phyloP scores from a whole-genome alignment of 2,888 invertebrate species.

The Drosophila helvetica region DNA sequence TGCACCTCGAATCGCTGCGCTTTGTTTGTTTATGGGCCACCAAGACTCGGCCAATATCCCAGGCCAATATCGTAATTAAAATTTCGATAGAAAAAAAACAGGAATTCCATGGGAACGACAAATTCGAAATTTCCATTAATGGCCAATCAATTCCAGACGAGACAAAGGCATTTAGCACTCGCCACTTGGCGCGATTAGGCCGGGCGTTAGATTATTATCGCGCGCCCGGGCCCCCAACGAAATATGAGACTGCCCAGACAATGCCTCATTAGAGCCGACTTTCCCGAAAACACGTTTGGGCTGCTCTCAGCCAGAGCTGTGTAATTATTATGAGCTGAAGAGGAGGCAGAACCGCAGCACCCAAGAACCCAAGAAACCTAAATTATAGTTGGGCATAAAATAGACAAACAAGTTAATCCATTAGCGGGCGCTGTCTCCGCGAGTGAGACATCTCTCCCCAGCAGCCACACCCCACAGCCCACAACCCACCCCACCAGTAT shows the following conservation, averaged over 20 bases:
- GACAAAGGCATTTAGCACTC: conserved; percentile 40
- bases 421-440: conserved; percentile 58
- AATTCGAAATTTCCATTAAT: conserved; percentile 53
- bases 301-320: conserved; percentile 30
- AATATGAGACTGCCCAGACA: conserved; percentile 69
- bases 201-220: conserved; percentile 72
- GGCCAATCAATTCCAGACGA: conserved; percentile 35
- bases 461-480: background rate
- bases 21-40: conserved; percentile 11
- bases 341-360: background rate
- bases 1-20: conserved; percentile 3
- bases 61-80: conserved; percentile 20
- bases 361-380: conserved; percentile 23
- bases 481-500: background rate
- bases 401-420: conserved; percentile 76
- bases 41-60: conserved; percentile 3
- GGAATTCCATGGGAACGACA: conserved; percentile 41
- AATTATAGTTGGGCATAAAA: conserved; percentile 71
- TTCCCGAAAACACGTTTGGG: conserved; percentile 57
- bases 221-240: conserved; percentile 40
- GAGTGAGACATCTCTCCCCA: conserved; percentile 23
- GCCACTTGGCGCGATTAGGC: conserved; percentile 44
- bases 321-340: conserved; percentile 33
- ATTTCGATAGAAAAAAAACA: background rate
- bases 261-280: conserved; percentile 69